Evolutionary conservation across 2,797 vertebrate genomes (phyloP).

Genomic region (Lemur catta): DNA sequence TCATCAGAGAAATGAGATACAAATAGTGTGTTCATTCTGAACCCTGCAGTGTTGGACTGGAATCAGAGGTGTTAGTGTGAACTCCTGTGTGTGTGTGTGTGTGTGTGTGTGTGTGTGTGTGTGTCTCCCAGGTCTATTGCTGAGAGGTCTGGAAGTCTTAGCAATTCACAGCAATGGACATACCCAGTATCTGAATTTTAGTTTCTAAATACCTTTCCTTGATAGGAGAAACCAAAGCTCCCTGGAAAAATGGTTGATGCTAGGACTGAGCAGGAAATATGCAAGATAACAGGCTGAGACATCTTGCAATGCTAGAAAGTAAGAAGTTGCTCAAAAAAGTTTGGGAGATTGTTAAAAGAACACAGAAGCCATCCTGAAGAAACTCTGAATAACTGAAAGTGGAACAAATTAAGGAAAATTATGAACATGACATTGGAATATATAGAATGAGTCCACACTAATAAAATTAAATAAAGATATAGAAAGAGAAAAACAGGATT

Average conservation of each 20-base stretch:
- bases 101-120: fast-evolving
- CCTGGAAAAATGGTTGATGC: not conserved
- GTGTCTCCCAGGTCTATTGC: not conserved
- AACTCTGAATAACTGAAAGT: not conserved
- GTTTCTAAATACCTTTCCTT: not conserved
- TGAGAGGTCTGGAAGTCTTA: not conserved
- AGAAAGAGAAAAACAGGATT: not conserved
- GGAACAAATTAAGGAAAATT: not conserved
- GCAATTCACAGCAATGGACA: not conserved
- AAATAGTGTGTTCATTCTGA: not conserved
- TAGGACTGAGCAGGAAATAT: not conserved
- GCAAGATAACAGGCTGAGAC: not conserved
- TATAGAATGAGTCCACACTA: not conserved
- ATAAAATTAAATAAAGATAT: not conserved
- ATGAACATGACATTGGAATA: not conserved
- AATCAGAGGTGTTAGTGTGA: not conserved
- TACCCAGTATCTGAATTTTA: not conserved
- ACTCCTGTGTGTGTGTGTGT: not conserved
- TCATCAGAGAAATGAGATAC: not conserved
- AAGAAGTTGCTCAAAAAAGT: not conserved
- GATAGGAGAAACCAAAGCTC: not conserved
- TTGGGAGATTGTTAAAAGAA: not conserved
- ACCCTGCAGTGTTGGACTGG: not conserved
- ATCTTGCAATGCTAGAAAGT: not conserved
- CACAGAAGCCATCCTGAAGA: not conserved